Base-by-base conservation (phyloP, 2,797 vertebrate genomes). In the Octomys mimax region DNA sequence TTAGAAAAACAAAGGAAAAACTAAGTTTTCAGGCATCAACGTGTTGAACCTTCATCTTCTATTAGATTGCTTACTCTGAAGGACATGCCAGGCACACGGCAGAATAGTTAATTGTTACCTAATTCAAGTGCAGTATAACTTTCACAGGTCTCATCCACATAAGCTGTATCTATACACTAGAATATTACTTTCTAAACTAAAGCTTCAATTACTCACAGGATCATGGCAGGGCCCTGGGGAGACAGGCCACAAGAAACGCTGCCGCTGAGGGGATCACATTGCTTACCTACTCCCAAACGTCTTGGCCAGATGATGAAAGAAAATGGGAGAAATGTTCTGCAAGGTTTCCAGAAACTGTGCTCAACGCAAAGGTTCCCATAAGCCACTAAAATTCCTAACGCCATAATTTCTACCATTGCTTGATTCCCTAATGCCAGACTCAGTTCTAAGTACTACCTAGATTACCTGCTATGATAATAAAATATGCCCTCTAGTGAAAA, bases 141-240 rank as follows among this genome's bases (percentile, higher is more conserved):
- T 81, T 85, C 61, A 62, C 59, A 95, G 59, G 64, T 18, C 91
- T 70, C 87, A 21, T 31, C 22, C 66, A 21, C 49, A 39, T 71
- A 61, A 88, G 31, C 75, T 89, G 61, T 13, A 9, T 16, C 54
- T 91, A 22, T 80, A 94, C 70, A 79, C 18, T 83, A n/a, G 31
- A 64, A 52, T 46, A 46, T 68, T 88, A 85, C n/a, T 95, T 90
- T 89, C 89, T 66, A 33, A 94, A 81, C 46, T 68, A 57, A 73
- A 84, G 73, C 49, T 79, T 82, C 39, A 94, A 9, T 75, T 91
- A 86, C 70, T 59, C 54, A 39, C 5, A 61, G 46, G 77, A 54
- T 84, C 5, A 28, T 71, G 6, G 28, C 28, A 33, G 26, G 49
- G 85, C 14, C 26, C 2, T 3, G 21, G 22, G 31, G 52, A 52